Conservation (phyloP, 2,888 invertebrate species). For the Nemurella pictetii region DNA sequence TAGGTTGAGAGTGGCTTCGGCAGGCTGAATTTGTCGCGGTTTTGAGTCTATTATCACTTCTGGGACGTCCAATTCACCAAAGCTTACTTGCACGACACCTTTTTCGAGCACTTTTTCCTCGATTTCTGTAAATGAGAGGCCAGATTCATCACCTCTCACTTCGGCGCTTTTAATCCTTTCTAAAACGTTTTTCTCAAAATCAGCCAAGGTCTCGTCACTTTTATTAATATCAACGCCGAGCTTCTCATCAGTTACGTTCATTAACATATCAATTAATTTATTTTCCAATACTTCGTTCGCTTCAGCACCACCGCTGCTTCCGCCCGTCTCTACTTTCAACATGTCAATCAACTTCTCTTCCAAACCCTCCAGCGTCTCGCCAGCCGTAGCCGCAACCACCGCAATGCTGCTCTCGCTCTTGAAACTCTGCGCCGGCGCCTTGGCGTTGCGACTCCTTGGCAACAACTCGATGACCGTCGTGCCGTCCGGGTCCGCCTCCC, state of each 20-base stretch:
- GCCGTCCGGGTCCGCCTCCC: conserved; percentile 32
- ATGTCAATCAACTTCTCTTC: background rate
- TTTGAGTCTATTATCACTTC: background rate
- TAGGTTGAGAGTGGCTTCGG: background rate
- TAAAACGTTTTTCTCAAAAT: background rate
- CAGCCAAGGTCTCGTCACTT: background rate
- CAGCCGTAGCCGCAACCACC: background rate
- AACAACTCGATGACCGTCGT: conserved; percentile 37
- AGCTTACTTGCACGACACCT: background rate
- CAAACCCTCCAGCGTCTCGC: background rate
- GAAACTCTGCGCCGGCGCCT: background rate
- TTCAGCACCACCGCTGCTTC: background rate
- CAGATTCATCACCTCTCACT: background rate
- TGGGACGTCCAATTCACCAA: background rate
- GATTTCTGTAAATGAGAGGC: background rate
- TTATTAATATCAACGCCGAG: background rate
- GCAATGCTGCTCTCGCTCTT: background rate
- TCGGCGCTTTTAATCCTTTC: background rate
- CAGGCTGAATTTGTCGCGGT: background rate
- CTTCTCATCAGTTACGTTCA: background rate
- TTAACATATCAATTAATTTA: background rate
- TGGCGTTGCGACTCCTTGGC: conserved; percentile 26
- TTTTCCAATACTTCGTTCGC: background rate
- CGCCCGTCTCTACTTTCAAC: background rate
- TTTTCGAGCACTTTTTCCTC: background rate